Base-by-base conservation (phyloP, 1,140 invertebrate genomes). In the Dreissena rostriformis region DNA sequence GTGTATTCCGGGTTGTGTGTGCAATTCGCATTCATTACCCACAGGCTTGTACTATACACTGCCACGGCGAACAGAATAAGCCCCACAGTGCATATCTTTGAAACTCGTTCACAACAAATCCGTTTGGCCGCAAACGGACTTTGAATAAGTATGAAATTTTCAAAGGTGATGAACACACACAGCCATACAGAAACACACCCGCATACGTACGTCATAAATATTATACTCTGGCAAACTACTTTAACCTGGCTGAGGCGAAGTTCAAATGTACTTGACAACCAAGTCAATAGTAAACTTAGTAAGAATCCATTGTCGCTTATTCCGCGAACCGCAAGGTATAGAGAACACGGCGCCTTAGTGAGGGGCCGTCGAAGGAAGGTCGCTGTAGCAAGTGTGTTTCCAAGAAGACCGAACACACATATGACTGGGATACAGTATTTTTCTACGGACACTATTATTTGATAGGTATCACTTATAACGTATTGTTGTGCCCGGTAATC, bases 141-240 rank as follows among this genome's bases (percentile, higher is more conserved):
- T 4, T 61, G 65, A 28, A 80, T 80, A 2, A 80, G 53, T 22
- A 80, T 26, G 28, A 80, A 80, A 24, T 80, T 80, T 49, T 80
- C 77, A 57, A 68, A 70, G 12, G 77, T 80, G 17, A 80, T 80
- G 53, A 80, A 80, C 0, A 80, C 77, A 63, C 77, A 80, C 22
- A 80, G 29, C 77, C 77, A 80, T 14, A 80, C 77, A 5, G 77
- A 80, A 6, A 80, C 68, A 72, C 77, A 80, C 19, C 77, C 77
- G 51, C 77, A 80, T 28, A 80, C 49, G 63, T 80, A 80, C 6
- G 77, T 80, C 52, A 80, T 29, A n/a, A 71, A 80, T 15, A 80
- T 71, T 0, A 53, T 80, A 15, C 53, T n/a, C 67, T 80, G 77
- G 24, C 77, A 80, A 53, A 80, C 66, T 7, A 67, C 66, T 80